Evolutionary conservation across 2,888 invertebrate genomes (phyloP), one percentile per base, ranked within the genome.

Genomic region (Patella pellucida): DNA sequence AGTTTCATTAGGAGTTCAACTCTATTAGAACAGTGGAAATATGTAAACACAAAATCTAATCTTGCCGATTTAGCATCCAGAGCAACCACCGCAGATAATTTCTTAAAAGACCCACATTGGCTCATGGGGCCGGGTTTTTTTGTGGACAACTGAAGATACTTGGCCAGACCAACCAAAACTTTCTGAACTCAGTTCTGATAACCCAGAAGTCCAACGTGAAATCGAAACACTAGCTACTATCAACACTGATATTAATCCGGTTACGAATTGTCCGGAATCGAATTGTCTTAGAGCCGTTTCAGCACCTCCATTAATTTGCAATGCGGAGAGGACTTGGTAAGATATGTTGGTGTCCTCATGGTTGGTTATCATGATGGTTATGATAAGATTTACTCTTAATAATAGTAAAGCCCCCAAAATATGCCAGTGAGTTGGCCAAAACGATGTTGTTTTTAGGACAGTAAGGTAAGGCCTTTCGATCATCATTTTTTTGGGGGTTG

Each of bases 41-140:
- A 70, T 62, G 74, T 74, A 5, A 50, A 52, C 19, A 71, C 70
- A 7, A 56, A 27, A 27, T 2, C 52, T 19, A 70, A 70, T 62
- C 74, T 62, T 16, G 71, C 74, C 11, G 74, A 62, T 41, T 31
- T 15, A 52, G 69, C 52, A 12, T 74, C 52, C 27, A 16, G 52
- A 7, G n/a, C 51, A 14, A 70, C 23, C 23, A 19, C 62, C 23
- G 62, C 23, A 2, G 14, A 16, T n/a, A n/a, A 41, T 27, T 62
- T 68, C 51, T 41, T 62, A 50, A 51, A n/a, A 41, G 62, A 41
- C 62, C 73, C 41, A 41, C 41, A 41, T 31, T 75, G 75, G 75
- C 52, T 23, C 12, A 73, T 62, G n/a, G 75, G 75, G 16, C 72
- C 75, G 41, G 75, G 74, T 12, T 75, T 75, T n/a, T 50, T 31